A percentile compares a stretch with the other conserved stretches of the same genome.
phyloP scores from a whole-genome alignment of 2,888 invertebrate species.

The Ferrisia virgata region DNA sequence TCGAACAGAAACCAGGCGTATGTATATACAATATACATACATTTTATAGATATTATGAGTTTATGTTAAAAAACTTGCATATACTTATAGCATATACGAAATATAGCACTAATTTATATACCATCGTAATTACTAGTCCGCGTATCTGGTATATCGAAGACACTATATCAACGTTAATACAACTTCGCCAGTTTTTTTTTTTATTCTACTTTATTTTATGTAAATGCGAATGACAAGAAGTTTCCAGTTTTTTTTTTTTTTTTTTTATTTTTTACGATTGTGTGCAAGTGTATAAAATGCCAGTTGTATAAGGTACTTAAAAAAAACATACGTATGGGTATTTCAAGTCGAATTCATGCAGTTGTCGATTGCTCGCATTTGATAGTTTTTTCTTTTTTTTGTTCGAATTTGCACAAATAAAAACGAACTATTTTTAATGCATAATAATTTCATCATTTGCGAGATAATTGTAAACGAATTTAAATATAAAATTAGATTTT shows the following conservation, averaged over 20 bases:
- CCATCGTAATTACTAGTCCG: background rate
- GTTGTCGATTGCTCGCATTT: no score
- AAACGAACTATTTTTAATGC: no score
- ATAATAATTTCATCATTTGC: no score
- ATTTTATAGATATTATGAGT: background rate
- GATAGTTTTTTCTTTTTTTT: no score
- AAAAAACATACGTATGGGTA: no score
- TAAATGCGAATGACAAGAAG: background rate
- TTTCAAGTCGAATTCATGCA: no score
- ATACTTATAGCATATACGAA: background rate
- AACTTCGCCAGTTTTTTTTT: background rate
- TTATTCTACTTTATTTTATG: background rate
- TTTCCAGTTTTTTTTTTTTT: background rate
- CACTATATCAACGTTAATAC: background rate
- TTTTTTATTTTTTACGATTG: background rate
- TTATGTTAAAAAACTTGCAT: background rate
- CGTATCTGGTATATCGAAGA: background rate
- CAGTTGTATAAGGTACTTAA: background rate
- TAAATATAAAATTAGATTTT: no score
- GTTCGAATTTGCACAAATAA: no score
- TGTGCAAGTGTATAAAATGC: background rate
- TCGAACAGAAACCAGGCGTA: background rate
- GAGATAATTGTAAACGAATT: no score
- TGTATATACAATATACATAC: background rate
- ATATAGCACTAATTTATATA: constrained; percentile 8